Evolutionary conservation across 2,113 vertebrate species (phyloP).

Genomic region (Sturnira hondurensis): DNA sequence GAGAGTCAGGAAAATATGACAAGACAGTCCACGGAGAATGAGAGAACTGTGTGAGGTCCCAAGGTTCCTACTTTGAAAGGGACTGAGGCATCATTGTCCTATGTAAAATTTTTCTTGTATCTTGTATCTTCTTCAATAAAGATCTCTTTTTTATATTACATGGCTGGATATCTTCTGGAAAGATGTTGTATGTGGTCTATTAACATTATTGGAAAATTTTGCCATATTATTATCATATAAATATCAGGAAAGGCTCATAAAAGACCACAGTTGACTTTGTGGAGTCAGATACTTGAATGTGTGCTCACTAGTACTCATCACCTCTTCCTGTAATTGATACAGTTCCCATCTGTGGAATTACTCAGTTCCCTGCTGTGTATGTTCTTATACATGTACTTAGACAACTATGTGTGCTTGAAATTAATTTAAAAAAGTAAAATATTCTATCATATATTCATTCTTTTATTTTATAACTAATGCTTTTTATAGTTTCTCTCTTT

Average conservation of each 20-base stretch:
- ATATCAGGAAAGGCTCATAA: not conserved
- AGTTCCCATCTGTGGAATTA: not conserved
- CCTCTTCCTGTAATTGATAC: not conserved
- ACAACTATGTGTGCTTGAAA: not conserved
- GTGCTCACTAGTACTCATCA: not conserved
- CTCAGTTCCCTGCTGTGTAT: not conserved
- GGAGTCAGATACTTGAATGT: not conserved
- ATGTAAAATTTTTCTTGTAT: no score
- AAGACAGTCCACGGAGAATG: no score
- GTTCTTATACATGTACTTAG: not conserved
- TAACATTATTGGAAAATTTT: not conserved
- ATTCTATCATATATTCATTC: not conserved
- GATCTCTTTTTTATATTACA: no score
- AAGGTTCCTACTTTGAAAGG: no score
- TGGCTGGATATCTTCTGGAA: no score
- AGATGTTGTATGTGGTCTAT: not conserved
- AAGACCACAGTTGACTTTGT: not conserved
- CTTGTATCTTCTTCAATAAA: no score
- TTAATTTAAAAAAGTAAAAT: not conserved
- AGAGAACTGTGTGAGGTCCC: no score
- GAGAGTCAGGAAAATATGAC: no score
- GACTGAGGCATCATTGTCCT: no score
- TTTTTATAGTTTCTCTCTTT: not conserved
- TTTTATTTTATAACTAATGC: not conserved
- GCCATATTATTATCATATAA: not conserved